phyloP scores from a whole-genome alignment of 2,113 vertebrate genomes.

The Poeciliopsis retropinna region DNA sequence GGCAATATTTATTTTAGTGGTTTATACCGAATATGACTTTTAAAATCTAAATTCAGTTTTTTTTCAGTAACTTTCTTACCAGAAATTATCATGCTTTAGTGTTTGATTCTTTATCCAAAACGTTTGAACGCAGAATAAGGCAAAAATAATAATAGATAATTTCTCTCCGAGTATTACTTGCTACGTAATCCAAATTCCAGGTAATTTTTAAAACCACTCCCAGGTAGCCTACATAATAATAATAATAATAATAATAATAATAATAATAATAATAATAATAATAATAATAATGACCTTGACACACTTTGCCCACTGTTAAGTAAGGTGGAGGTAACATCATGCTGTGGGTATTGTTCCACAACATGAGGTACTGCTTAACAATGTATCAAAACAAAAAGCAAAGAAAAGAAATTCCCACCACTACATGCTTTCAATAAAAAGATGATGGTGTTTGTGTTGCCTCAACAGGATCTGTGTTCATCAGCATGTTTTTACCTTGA shows the following conservation, averaged over 20 bases:
- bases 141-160: not conserved
- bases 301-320: not conserved
- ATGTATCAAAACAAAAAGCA: not conserved
- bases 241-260: not conserved
- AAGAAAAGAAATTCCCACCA: not conserved
- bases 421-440: no score
- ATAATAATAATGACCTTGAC: not conserved
- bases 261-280: no score
- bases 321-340: not conserved
- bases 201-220: not conserved
- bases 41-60: not conserved
- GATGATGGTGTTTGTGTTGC: no score
- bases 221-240: not conserved
- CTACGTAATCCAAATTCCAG: not conserved
- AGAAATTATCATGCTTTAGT: not conserved
- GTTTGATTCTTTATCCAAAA: not conserved
- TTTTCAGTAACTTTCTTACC: not conserved
- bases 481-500: no score
- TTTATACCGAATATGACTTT: not conserved
- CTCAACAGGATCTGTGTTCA: no score
- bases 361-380: not conserved
- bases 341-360: not conserved
- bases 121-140: not conserved
- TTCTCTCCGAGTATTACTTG: not conserved
- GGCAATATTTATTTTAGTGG: not conserved